A percentile compares a stretch with the other conserved stretches of the same genome.
Evolutionary conservation across 1,140 invertebrate species (phyloP).

Genomic region (Brachionus sp.): DNA sequence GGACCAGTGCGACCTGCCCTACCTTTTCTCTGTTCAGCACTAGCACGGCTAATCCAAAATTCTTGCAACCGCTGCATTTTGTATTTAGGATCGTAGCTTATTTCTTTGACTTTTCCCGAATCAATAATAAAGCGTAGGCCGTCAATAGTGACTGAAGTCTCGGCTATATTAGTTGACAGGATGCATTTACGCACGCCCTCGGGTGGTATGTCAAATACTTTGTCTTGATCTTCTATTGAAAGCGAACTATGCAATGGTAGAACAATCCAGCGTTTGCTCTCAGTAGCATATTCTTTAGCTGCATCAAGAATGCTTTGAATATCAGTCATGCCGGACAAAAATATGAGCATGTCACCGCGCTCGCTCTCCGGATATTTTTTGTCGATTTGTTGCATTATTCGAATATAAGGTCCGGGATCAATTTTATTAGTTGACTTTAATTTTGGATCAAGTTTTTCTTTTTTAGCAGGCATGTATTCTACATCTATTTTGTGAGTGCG

Average conservation of each 20-base stretch:
- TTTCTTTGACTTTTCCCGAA: constrained; percentile 84
- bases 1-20: constrained; percentile 69
- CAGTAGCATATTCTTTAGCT: constrained; percentile 74
- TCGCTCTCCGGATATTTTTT: constrained; percentile 73
- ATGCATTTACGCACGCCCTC: constrained; percentile 93
- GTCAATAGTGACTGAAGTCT: constrained; percentile 98
- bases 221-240: constrained; percentile 90
- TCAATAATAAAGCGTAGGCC: constrained; percentile 95
- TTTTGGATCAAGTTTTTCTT: constrained; percentile 61
- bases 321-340: constrained; percentile 91
- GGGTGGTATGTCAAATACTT: constrained; percentile 94
- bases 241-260: constrained; percentile 86
- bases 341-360: constrained; percentile 90
- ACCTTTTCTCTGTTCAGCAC: constrained; percentile 92
- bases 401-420: constrained; percentile 84
- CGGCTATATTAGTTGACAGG: constrained; percentile 97
- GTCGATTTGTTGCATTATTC: constrained; percentile 86
- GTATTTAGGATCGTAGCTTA: constrained; percentile 83
- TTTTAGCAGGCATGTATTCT: constrained; percentile 72
- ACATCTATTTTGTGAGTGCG: constrained; percentile 85
- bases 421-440: constrained; percentile 64
- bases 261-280: constrained; percentile 84
- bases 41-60: constrained; percentile 94
- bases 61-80: constrained; percentile 83
- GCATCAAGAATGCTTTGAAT: constrained; percentile 85